Conservation (phyloP, 2,888 invertebrate genomes). For the Euproctis similis region DNA sequence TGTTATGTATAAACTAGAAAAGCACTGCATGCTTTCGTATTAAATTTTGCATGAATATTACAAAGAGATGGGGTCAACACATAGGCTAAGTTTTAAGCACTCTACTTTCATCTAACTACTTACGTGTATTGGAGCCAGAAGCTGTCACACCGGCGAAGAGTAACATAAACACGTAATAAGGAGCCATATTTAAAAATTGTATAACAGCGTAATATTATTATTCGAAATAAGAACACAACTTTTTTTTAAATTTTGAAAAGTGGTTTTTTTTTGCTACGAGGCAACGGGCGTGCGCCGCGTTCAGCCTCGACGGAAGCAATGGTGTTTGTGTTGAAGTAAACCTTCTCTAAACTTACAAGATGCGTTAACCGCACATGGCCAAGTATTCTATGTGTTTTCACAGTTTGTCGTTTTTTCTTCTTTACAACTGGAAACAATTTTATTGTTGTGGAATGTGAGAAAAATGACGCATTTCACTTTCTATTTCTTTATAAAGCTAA, state of each 20-base stretch:
- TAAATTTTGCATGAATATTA: too few relatives aligned
- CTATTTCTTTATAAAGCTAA: too few relatives aligned
- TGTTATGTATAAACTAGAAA: too few relatives aligned
- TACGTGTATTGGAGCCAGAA: slow-evolving; percentile 56
- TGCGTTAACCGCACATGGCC: slow-evolving; percentile 34
- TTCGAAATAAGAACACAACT: not conserved
- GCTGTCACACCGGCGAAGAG: slow-evolving; percentile 45
- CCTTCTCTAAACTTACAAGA: slow-evolving; percentile 35
- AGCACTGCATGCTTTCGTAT: too few relatives aligned
- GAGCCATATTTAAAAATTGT: slow-evolving; percentile 45
- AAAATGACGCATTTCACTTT: too few relatives aligned
- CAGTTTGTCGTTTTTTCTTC: too few relatives aligned
- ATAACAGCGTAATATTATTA: too few relatives aligned
- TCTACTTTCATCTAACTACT: slow-evolving; percentile 61
- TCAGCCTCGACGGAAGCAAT: slow-evolving; percentile 51
- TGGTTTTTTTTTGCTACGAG: slow-evolving; percentile 15
- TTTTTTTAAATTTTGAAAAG: slow-evolving; percentile 11
- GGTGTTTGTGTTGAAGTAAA: slow-evolving; percentile 29
- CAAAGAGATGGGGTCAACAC: too few relatives aligned
- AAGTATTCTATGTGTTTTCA: slow-evolving; percentile 15
- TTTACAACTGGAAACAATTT: too few relatives aligned
- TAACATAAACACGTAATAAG: slow-evolving; percentile 42
- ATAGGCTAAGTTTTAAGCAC: too few relatives aligned
- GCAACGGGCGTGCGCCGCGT: slow-evolving; percentile 41
- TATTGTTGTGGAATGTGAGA: too few relatives aligned